Evolutionary conservation across 1,140 invertebrate genomes (phyloP), one percentile per base, ranked within the genome.

Genomic region (Lutraria rhynchaena): DNA sequence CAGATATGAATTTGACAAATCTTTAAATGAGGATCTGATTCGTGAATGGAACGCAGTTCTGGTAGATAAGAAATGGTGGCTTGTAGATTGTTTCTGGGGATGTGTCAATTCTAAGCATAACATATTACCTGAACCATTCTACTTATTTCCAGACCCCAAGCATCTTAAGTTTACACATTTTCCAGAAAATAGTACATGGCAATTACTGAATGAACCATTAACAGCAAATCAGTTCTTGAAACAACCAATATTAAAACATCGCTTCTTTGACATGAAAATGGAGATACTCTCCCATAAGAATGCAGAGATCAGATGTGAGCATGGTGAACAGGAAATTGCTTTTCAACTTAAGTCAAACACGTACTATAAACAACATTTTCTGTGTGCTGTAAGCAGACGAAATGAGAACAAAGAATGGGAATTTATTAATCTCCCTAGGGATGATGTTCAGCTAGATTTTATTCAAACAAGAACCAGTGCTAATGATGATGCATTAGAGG

Each of bases 31-130:
- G 15, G 55, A 58, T 46, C 35, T 46, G 5, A 37, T 58, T 4
- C 22, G 70, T 29, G 70, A 74, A 58, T 74, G 70, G 70, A 74
- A 74, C n/a, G 70, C 51, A 29, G 70, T 74, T 7, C n/a, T 55
- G 17, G 31, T 74, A 22, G 53, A 74, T 41, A 31, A 41, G 4
- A 49, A 74, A 58, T 74, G 70, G 70, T 17, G 49, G n/a, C 27
- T 74, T 27, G 53, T 74, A 22, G 70, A 74, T 53, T 29, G 29
- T 22, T 74, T 58, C 27, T 74, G 70, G 70, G 70, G 70, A n/a
- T 4, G 24, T 27, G 29, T 27, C 2, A 27, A 57, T 57, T 27
- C 24, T 22, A 27, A 27, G 13, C n/a, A n/a, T 33, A 19, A 29
- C 22, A 17, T 31, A 2, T 58, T 31, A 3, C 17, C 4, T 17